Evolutionary conservation across 2,113 vertebrate species (phyloP).

Genomic region (Sakesphorus luctuosus): DNA sequence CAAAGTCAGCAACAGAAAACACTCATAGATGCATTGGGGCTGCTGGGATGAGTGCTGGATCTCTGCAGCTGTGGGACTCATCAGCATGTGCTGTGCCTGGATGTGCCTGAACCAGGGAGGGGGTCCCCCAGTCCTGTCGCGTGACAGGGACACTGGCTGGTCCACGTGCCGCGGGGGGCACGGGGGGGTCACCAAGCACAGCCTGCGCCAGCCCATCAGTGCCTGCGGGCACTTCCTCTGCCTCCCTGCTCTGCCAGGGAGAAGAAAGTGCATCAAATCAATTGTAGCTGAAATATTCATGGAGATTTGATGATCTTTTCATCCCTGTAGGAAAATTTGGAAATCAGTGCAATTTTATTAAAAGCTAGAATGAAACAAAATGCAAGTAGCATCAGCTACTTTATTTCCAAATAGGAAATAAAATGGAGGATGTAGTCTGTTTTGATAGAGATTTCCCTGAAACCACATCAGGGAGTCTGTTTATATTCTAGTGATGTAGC

Average conservation of each 20-base stretch:
- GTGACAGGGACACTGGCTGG: not conserved
- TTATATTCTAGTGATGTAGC: conserved; percentile 90
- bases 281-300: not conserved
- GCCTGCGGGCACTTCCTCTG: not conserved
- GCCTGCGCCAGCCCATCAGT: not conserved
- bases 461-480: conserved; percentile 70
- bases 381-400: not conserved
- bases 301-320: not conserved
- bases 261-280: not conserved
- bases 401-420: not conserved
- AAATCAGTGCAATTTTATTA: not conserved
- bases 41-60: not conserved
- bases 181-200: not conserved
- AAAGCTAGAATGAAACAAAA: not conserved
- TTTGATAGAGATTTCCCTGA: conserved; percentile 30
- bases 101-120: not conserved
- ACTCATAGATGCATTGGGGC: not conserved
- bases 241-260: not conserved
- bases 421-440: not conserved
- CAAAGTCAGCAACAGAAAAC: not conserved
- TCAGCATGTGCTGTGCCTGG: not conserved
- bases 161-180: not conserved
- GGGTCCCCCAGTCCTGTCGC: not conserved
- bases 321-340: not conserved
- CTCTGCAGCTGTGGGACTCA: not conserved